Evolutionary conservation across 2,797 vertebrate species (phyloP).

Genomic region (Leontocebus nigricollis): DNA sequence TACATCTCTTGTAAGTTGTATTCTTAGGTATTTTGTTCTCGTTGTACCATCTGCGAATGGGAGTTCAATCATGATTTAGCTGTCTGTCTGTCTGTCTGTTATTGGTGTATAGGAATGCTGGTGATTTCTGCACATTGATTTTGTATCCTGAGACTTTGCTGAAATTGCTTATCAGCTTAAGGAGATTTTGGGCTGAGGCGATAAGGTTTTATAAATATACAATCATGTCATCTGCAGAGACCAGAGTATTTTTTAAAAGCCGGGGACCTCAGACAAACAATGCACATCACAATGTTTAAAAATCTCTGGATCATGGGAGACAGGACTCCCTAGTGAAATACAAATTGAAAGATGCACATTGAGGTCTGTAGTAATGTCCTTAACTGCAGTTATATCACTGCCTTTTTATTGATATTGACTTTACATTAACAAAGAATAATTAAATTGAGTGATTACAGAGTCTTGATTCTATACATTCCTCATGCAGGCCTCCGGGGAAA

Average conservation of each 20-base stretch:
- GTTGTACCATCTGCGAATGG: too few species aligned
- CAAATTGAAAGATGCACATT: neutral
- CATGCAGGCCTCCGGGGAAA: neutral
- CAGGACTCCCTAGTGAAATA: neutral
- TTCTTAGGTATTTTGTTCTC: too few species aligned
- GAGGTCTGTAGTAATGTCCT: neutral
- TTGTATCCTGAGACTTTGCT: too few species aligned
- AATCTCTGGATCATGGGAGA: neutral
- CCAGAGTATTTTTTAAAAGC: neutral
- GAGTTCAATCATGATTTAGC: too few species aligned
- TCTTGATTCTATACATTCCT: neutral
- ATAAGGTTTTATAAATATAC: too few species aligned
- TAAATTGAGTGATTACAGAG: neutral
- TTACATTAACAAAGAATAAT: constrained; percentile 22
- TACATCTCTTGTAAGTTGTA: too few species aligned
- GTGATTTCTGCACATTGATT: too few species aligned
- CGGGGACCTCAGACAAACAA: neutral
- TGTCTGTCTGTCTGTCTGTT: too few species aligned
- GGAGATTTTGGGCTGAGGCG: too few species aligned
- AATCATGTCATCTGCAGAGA: too few species aligned
- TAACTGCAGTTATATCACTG: neutral
- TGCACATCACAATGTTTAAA: neutral
- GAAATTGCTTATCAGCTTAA: too few species aligned
- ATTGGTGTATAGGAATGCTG: too few species aligned
- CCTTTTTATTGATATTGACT: neutral